phyloP scores from a whole-genome alignment of 2,888 invertebrate species.

The Heteromyza rotundicornis region DNA sequence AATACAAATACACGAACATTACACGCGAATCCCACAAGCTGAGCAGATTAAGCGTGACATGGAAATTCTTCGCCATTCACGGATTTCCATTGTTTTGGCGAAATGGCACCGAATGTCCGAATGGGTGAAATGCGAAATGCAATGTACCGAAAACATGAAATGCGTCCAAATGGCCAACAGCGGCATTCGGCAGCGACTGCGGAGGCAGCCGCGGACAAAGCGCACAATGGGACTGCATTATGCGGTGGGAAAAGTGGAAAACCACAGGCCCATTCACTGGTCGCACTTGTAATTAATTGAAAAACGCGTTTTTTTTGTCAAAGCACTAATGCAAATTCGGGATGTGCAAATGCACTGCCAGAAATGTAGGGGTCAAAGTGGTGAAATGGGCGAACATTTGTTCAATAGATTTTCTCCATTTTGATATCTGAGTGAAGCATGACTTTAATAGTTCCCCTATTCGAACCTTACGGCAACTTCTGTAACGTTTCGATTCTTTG shows the following conservation, averaged over 20 bases:
- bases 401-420: not conserved
- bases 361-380: not conserved
- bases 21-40: slow-evolving; percentile 15
- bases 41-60: slow-evolving; percentile 27
- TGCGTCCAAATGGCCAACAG: not conserved
- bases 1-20: not conserved
- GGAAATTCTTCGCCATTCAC: slow-evolving; percentile 20
- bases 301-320: slow-evolving; percentile 5
- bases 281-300: slow-evolving; percentile 25
- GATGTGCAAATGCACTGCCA: not conserved
- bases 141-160: slow-evolving; percentile 12
- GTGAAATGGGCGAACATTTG: not conserved
- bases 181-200: not conserved
- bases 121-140: slow-evolving; percentile 10
- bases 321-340: not conserved
- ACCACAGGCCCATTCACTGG: slow-evolving; percentile 7
- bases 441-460: too few species aligned
- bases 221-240: slow-evolving; percentile 18
- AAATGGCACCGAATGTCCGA: slow-evolving; percentile 10
- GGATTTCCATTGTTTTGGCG: slow-evolving; percentile 19
- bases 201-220: slow-evolving; percentile 4
- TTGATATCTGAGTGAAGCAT: not conserved
- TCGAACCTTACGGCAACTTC: too few species aligned
- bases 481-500: too few species aligned
- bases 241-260: slow-evolving; percentile 16